Base-by-base conservation (phyloP, 2,113 vertebrate genomes). In the Phrynosoma blainvillii region DNA sequence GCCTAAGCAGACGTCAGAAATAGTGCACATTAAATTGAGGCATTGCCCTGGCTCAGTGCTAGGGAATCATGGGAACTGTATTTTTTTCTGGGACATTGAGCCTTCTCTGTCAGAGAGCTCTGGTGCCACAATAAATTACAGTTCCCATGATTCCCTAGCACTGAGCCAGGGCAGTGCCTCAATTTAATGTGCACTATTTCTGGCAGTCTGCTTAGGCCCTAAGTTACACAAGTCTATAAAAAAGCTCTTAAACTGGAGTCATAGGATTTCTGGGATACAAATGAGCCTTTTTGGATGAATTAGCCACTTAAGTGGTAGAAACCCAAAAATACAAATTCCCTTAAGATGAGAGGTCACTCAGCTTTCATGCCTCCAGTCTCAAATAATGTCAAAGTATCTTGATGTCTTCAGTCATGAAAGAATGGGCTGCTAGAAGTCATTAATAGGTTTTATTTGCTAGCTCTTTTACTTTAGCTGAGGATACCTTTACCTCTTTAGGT, bases 211-310 rank as follows among this genome's bases (percentile, higher is more conserved):
- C n/a, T n/a, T n/a, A n/a, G n/a, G n/a, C n/a, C n/a, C n/a, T n/a
- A 95, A 92, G 96, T 97, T 97, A 97, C 95, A 95, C 16, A 93
- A 97, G 96, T 97, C 97, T 97, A 97, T 97, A 97, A 97, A 97
- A 97, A 94, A 87, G 92, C 96, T 97, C 96, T 97, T 97, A 97
- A 97, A 97, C 80, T 0, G 93, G 96, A 96, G 93, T 95, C 97
- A 90, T 94, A 96, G 95, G 95, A 96, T 96, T 96, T 96, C 94
- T 93, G 88, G 13, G 89, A 96, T 96, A 97, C 96, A 96, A 95
- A 95, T 27, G 90, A 93, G 88, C 36, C 84, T 52, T 92, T 92
- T 83, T 84, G 0, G 4, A 91, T 6, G 81, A 91, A 89, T 95
- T 94, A 91, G 82, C 90, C 87, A 71, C 32, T 47, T 79, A 86